Base-by-base conservation (phyloP, 2,113 vertebrate species). In the Todiramphus saurophagus region DNA sequence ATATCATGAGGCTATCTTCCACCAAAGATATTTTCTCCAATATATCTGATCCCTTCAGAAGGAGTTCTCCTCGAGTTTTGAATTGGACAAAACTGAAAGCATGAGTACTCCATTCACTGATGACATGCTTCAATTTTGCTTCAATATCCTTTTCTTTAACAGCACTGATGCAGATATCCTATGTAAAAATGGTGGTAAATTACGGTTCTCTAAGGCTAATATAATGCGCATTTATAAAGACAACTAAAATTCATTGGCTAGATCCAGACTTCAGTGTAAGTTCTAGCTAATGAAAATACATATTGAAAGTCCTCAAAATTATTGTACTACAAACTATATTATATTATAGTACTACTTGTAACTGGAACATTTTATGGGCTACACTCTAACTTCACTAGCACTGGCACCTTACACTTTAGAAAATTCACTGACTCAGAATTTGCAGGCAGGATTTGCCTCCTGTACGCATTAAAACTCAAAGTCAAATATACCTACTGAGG, bases 121-220 rank as follows among this genome's bases (percentile, higher is more conserved):
- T 95, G 7, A 99, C 96, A 1, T 98, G 97, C 83, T 98, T 98
- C 81, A 99, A 81, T 95, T 99, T 99, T 92, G 96, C 98, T 93
- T 99, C 98, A 66, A 99, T 99, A 94, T 99, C 98, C 16, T 97
- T 97, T 96, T 99, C 98, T 93, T 99, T 99, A 69, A 98, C 97
- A 2, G 98, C 98, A 58, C 98, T 96, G 94, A 98, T 98, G 62
- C 98, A 99, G 39, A 99, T 96, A 73, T 99, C 98, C 98, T 99
- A 82, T 33, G 48, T 58, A 93, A 96, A 58, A 89, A 94, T 73
- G 46, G 80, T 44, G 72, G 53, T 48, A 80, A 90, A 67, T 44
- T 23, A 62, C 4, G 13, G 73, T 90, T 10, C 23, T 59, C 63
- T 70, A 74, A 60, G 39, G 39, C 28, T 70, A 55, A 58, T 33